phyloP scores from a whole-genome alignment of 2,888 invertebrate species.

The Lordiphosa fenestrarum region DNA sequence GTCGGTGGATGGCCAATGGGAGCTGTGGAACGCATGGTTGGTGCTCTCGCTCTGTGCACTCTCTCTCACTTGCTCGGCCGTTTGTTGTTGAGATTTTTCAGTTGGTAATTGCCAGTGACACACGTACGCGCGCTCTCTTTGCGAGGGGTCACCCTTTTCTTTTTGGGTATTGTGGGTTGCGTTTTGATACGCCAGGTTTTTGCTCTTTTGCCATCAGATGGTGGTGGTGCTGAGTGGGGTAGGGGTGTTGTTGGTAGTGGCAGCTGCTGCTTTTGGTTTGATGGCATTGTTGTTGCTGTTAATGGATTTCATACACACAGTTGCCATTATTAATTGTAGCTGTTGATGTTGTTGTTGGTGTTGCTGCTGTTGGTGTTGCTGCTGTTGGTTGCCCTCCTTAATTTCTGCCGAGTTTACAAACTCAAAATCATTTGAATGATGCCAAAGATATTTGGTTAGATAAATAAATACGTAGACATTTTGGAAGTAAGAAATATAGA shows the following conservation, averaged over 20 bases:
- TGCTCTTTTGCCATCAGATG: constrained; percentile 54
- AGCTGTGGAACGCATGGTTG: constrained; percentile 49
- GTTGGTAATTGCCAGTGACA: constrained; percentile 71
- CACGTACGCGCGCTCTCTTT: constrained; percentile 10
- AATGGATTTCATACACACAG: constrained; percentile 46
- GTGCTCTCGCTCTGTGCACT: neutral
- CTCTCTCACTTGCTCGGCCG: constrained; percentile 27
- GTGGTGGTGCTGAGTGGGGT: constrained; percentile 30
- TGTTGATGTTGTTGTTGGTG: constrained; percentile 37
- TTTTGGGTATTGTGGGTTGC: constrained; percentile 61
- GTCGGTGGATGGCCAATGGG: constrained; percentile 48
- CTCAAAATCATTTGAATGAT: constrained; percentile 15
- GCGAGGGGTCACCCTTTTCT: constrained; percentile 31
- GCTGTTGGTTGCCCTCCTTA: constrained; percentile 36
- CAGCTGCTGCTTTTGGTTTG: constrained; percentile 22
- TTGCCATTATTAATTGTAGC: constrained; percentile 54
- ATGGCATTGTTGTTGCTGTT: constrained; percentile 36
- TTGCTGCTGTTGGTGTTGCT: constrained; percentile 1
- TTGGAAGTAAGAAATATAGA: too few relatives aligned
- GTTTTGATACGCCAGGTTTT: constrained; percentile 70
- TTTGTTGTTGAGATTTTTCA: constrained; percentile 47
- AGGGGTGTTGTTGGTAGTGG: constrained; percentile 17
- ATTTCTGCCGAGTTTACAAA: constrained; percentile 67
- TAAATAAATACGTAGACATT: neutral
- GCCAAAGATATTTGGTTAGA: constrained; percentile 10